Percentiles rank a stretch among this genome's conserved stretches.
Conservation (phyloP, 2,797 vertebrate species). For the Echiichthys vipera region DNA sequence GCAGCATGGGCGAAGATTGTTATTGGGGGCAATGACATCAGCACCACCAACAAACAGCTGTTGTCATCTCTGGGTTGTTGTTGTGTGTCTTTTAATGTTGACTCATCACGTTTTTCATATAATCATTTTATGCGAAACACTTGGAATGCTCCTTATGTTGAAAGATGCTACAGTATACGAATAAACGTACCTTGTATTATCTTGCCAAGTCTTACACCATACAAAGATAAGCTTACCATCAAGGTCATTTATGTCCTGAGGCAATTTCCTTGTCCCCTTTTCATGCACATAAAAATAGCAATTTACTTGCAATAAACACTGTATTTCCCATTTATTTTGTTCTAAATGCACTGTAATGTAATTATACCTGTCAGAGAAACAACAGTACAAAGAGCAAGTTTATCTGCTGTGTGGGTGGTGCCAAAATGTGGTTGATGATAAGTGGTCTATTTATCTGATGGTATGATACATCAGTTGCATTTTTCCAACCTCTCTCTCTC, state of each 20-base stretch:
- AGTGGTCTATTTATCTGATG: slow-evolving; percentile 43
- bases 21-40: background rate
- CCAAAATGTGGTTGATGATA: slow-evolving; percentile 55
- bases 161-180: background rate
- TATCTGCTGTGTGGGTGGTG: slow-evolving; percentile 37
- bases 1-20: background rate
- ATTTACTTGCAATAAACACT: slow-evolving; percentile 23
- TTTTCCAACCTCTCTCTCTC: slow-evolving; percentile 26
- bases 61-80: too few species aligned
- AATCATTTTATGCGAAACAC: background rate
- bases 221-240: background rate
- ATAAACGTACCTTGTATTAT: background rate
- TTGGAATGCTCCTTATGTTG: slow-evolving; percentile 1
- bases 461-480: slow-evolving; percentile 39
- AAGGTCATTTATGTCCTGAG: slow-evolving; percentile 15
- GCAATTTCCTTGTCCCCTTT: slow-evolving; percentile 21
- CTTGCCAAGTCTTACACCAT: slow-evolving; percentile 1
- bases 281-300: slow-evolving; percentile 25
- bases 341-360: slow-evolving; percentile 32
- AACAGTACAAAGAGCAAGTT: slow-evolving; percentile 49
- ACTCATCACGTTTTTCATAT: slow-evolving; percentile 1
- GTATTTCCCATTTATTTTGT: slow-evolving; percentile 35
- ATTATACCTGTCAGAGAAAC: slow-evolving; percentile 54
- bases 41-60: background rate
- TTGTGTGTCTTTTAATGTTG: slow-evolving; percentile 6